These are phyloP conservation scores for Chlorodrepanis virens DNA, from an alignment of 2,113 vertebrate genomes.

Conservation along the genomic window DNA sequence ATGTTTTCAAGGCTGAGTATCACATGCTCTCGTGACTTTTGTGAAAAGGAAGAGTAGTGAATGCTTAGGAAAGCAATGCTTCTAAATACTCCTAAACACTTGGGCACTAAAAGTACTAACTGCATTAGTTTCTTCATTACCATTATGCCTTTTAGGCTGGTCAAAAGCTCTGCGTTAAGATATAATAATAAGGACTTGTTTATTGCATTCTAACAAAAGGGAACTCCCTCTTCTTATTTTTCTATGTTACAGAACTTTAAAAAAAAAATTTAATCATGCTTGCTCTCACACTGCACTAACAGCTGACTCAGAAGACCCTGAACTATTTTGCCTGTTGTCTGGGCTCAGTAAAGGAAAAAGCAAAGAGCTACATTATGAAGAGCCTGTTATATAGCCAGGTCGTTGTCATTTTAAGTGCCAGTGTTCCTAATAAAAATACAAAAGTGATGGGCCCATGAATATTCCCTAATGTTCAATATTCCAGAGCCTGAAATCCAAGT, in stretches of 20 bases:
- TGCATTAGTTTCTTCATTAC: neutral
- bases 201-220: neutral
- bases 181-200: neutral
- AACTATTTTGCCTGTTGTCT: neutral
- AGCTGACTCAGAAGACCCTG: neutral
- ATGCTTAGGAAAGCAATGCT: neutral
- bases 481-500: neutral
- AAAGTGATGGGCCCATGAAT: neutral
- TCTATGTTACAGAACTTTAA: accelerated
- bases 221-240: neutral
- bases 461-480: neutral
- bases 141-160: neutral
- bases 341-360: neutral
- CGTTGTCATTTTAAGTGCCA: neutral
- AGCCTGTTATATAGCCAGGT: neutral
- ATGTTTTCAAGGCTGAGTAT: neutral
- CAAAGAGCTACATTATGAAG: neutral
- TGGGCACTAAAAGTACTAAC: neutral
- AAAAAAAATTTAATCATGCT: neutral
- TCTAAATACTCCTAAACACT: neutral
- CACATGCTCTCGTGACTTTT: neutral
- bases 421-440: neutral
- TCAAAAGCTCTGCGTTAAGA: neutral
- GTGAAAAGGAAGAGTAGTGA: neutral
- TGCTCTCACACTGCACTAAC: neutral